These are phyloP conservation scores for Acipenser ruthenus DNA, from an alignment of 2,797 vertebrate species.

Conservation along the genomic window DNA sequence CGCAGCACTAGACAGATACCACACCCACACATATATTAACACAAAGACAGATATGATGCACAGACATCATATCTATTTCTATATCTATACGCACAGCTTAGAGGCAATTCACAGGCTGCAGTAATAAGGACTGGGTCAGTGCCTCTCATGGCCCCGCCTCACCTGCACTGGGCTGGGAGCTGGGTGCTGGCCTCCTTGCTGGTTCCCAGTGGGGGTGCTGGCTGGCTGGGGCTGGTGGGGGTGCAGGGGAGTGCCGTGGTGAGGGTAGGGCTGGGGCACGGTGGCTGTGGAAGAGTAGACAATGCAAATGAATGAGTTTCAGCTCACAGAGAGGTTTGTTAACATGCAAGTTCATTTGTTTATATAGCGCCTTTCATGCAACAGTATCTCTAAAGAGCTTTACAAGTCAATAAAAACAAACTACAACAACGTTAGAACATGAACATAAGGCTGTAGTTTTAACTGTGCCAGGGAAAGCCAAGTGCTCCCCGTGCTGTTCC, in stretches of 20 bases:
- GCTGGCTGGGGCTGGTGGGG: constrained; percentile 77
- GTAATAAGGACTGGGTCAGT: not conserved
- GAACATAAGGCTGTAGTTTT: too few relatives aligned
- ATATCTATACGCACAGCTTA: too few relatives aligned
- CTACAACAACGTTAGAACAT: too few relatives aligned
- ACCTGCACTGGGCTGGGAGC: constrained; percentile 88
- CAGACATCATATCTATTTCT: too few relatives aligned
- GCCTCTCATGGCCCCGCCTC: not conserved
- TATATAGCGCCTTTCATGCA: too few relatives aligned
- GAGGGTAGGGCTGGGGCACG: constrained; percentile 79
- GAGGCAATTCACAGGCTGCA: not conserved
- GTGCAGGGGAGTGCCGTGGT: constrained; percentile 77
- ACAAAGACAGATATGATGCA: too few relatives aligned
- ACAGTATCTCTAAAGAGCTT: too few relatives aligned
- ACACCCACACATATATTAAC: too few relatives aligned
- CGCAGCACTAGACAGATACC: too few relatives aligned
- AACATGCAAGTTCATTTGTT: too few relatives aligned
- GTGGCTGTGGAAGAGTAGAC: constrained; percentile 28
- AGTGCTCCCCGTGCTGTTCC: not conserved
- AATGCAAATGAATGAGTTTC: not conserved
- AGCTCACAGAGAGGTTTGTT: not conserved
- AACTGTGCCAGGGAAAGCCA: not conserved
- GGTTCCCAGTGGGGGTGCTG: constrained; percentile 83
- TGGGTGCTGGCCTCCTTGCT: constrained; percentile 78
- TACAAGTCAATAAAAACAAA: too few relatives aligned